Percentiles rank a stretch among this genome's conserved stretches.
Evolutionary conservation across 2,888 invertebrate species (phyloP).

Genomic region (Branchipolynoe longqiensis): DNA sequence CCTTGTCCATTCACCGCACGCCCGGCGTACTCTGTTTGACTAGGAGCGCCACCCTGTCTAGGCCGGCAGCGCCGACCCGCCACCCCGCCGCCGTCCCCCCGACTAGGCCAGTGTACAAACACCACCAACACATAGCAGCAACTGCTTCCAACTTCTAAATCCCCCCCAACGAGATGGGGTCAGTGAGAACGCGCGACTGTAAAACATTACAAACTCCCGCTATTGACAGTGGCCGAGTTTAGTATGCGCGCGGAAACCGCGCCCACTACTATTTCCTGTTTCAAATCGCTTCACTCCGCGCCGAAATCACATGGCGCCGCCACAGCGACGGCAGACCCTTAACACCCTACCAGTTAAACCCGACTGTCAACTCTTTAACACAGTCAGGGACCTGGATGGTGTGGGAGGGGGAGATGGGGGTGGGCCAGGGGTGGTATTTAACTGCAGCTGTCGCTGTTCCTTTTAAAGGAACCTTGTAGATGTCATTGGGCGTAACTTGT

Average conservation of each 20-base stretch:
- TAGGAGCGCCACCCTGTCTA: slow-evolving; percentile 69
- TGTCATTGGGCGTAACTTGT: no score
- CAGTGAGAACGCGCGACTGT: slow-evolving; percentile 36
- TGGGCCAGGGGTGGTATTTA: no score
- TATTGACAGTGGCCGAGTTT: slow-evolving; percentile 20
- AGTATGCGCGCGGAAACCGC: neutral
- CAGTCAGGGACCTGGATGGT: no score
- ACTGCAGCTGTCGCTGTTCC: no score
- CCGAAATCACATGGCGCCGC: no score
- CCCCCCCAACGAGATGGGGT: slow-evolving; percentile 24
- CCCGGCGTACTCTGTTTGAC: slow-evolving; percentile 65
- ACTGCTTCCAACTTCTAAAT: slow-evolving; percentile 50
- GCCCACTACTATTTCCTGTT: neutral
- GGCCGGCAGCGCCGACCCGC: neutral
- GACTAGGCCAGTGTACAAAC: slow-evolving; percentile 52
- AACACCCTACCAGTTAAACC: no score
- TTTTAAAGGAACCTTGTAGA: no score
- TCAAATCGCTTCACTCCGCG: slow-evolving; percentile 23
- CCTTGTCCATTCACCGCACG: slow-evolving; percentile 47
- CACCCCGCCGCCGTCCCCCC: slow-evolving; percentile 31
- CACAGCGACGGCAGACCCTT: no score
- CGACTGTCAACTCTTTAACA: no score
- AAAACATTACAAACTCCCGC: slow-evolving; percentile 34
- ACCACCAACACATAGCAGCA: slow-evolving; percentile 48
- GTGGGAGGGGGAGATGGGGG: no score